Evolutionary conservation across 2,888 invertebrate genomes (phyloP), one percentile per base, ranked within the genome.

Genomic region (Cryptocephalus moraei): DNA sequence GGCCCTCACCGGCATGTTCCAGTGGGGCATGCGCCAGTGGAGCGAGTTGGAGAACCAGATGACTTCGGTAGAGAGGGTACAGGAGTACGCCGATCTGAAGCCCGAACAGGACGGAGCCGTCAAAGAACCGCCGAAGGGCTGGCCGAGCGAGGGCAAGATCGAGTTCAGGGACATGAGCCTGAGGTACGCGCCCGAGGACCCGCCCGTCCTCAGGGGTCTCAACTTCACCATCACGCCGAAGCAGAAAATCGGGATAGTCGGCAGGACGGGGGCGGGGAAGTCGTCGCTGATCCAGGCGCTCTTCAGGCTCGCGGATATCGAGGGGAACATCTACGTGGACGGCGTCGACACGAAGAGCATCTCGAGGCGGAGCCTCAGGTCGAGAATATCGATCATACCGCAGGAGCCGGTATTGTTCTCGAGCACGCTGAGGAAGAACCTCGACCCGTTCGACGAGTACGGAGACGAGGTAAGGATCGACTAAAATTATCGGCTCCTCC

Each of bases 31-130:
- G 81, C 55, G 69, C 12, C 70, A 71, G 50, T 69, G 67, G 64
- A 67, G 64, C 39, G 69, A 71, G 54, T 47, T 70, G 43, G 70
- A 70, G 66, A 91, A 90, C 62, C 86, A 84, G 58, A 88, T 91
- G 89, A 91, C 89, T 4, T 85, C 88, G 9, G 94, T 96, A 0
- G 95, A 96, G 70, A 79, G 93, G 68, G 78, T 87, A 11, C 59
- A 88, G 8, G 91, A 92, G 61, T 94, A 92, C 63, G 80, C 81
- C 0, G 77, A 81, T 34, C 66, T 92, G 2, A 78, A 81, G 1
- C 58, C 79, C 1, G 86, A 86, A 57, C n/a, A 32, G 2, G 56
- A 60, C 11, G 44, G 47, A 8, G 45, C 49, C 12, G 45, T 46
- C 11, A 48, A 50, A 32, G 51, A 57, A 50, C 84, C 84, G 36